Evolutionary conservation across 2,888 invertebrate species (phyloP).

Genomic region (Acanthosoma haemorrhoidale): DNA sequence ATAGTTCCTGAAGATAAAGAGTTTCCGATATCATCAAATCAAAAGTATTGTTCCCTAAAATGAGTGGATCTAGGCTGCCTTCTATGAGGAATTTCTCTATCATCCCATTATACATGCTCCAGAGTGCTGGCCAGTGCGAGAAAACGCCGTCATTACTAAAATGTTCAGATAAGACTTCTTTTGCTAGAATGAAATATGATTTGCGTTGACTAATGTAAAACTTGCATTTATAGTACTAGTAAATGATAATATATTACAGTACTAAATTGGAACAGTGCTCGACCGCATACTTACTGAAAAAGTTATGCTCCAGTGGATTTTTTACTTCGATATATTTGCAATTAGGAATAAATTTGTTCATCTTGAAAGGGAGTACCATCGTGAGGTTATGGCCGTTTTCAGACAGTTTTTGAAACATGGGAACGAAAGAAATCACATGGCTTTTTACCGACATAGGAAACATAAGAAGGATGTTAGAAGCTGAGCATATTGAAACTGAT

Average conservation of each 20-base stretch:
- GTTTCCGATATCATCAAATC: constrained; percentile 39
- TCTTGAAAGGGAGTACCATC: not conserved
- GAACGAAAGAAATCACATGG: constrained; percentile 15
- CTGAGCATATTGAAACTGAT: not conserved
- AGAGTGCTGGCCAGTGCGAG: not conserved
- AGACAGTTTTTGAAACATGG: constrained; percentile 18
- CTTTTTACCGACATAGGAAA: constrained; percentile 19
- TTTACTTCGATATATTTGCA: not conserved
- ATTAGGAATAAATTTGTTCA: not conserved
- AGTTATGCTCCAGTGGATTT: not conserved
- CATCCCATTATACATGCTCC: not conserved
- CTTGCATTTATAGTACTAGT: no score
- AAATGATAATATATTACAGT: no score
- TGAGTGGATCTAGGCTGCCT: not conserved
- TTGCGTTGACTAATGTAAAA: no score
- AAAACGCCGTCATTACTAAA: no score
- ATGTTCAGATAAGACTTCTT: no score
- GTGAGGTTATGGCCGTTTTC: constrained; percentile 27
- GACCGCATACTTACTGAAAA: no score
- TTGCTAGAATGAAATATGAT: no score
- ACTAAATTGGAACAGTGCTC: no score
- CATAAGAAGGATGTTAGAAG: not conserved
- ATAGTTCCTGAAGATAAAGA: constrained; percentile 35
- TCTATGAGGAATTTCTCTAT: not conserved
- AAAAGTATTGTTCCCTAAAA: constrained; percentile 28